Conservation (phyloP, 2,113 vertebrate species). For the Clarias macrocephalus region DNA sequence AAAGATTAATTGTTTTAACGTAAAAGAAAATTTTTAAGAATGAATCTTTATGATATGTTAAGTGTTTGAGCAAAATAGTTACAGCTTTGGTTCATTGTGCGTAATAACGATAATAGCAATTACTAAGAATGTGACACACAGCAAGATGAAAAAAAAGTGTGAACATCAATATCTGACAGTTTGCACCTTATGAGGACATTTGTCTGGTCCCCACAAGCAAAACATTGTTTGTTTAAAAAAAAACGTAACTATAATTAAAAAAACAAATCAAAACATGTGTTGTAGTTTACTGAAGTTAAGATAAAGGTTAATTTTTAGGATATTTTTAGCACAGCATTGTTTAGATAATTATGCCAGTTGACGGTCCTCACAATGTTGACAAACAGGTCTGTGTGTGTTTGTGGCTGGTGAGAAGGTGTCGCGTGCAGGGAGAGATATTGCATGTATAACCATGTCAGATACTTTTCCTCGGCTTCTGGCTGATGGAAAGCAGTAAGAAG, state of each 20-base stretch:
- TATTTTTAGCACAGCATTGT: not conserved
- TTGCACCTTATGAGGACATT: not conserved
- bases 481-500: not conserved
- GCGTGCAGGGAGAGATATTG: not conserved
- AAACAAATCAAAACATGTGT: not conserved
- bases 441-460: not conserved
- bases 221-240: not conserved
- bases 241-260: not conserved
- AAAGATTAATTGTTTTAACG: not conserved
- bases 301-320: not conserved
- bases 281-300: not conserved
- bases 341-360: not conserved
- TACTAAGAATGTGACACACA: not conserved
- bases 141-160: not conserved
- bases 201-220: not conserved
- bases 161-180: not conserved
- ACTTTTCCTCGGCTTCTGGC: not conserved
- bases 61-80: not conserved
- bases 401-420: not conserved
- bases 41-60: not conserved
- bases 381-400: not conserved
- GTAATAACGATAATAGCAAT: not conserved
- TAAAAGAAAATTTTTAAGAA: not conserved
- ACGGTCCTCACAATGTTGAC: not conserved
- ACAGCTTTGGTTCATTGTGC: not conserved